Evolutionary conservation across 2,797 vertebrate species (phyloP).

Genomic region (Ptychadena robeensis): DNA sequence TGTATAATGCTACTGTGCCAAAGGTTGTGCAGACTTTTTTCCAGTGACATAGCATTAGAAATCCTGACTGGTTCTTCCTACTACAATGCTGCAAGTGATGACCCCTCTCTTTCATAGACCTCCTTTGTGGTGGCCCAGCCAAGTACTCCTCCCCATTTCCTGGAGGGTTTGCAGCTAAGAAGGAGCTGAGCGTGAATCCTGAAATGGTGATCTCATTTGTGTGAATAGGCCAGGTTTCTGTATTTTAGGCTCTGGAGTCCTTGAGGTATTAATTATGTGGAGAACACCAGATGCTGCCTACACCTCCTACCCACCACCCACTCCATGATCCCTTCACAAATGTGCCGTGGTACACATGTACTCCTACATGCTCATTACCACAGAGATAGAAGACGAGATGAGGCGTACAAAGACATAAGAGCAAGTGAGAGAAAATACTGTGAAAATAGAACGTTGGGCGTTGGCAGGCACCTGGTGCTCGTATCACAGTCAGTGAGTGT

Average conservation of each 20-base stretch:
- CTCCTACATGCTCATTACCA: background rate
- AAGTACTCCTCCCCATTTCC: background rate
- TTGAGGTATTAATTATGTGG: slow-evolving; percentile 52
- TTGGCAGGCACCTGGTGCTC: background rate
- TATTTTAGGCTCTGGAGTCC: slow-evolving; percentile 37
- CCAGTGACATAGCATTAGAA: no score
- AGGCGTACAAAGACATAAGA: background rate
- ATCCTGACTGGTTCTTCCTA: no score
- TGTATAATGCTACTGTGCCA: no score
- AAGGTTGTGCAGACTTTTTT: no score
- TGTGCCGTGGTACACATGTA: background rate
- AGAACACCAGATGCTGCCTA: slow-evolving; percentile 46
- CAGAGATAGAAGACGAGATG: background rate
- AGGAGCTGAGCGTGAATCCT: background rate
- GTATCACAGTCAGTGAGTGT: background rate
- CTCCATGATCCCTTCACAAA: slow-evolving; percentile 15
- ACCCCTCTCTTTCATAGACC: background rate
- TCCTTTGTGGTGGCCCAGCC: background rate
- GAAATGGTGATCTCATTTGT: slow-evolving; percentile 13
- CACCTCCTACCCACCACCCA: slow-evolving; percentile 32
- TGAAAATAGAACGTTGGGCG: background rate
- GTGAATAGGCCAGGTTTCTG: background rate
- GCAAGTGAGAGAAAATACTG: no score
- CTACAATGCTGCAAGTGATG: background rate
- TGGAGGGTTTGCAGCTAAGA: background rate